These are phyloP conservation scores for Hydrophis major DNA, from an alignment of 2,797 vertebrate species.

Conservation along the genomic window DNA sequence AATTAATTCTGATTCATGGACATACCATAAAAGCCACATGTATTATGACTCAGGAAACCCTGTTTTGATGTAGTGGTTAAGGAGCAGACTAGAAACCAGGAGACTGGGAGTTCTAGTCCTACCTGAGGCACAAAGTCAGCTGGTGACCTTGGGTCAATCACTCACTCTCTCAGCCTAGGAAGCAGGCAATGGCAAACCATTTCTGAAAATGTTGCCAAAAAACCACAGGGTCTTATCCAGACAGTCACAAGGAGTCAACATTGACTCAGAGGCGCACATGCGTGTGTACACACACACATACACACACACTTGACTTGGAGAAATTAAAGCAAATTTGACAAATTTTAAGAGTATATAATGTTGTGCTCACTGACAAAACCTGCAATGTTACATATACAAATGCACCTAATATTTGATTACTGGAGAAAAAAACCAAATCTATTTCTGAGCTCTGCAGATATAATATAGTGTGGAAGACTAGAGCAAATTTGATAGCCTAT, in stretches of 20 bases:
- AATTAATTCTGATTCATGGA: neutral
- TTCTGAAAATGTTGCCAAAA: neutral
- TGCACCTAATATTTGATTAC: neutral
- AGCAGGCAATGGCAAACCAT: neutral
- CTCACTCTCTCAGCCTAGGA: neutral
- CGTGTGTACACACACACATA: rapidly evolving
- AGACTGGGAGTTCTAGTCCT: neutral
- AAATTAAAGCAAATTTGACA: neutral
- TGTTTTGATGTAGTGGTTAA: neutral
- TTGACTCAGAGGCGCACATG: neutral
- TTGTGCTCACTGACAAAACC: neutral
- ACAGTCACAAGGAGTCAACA: neutral
- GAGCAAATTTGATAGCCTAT: neutral
- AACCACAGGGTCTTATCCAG: neutral
- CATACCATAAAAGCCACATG: neutral
- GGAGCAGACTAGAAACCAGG: neutral
- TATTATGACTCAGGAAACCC: neutral
- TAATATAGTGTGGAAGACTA: neutral
- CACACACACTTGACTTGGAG: neutral
- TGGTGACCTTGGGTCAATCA: neutral
- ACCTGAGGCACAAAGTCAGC: neutral
- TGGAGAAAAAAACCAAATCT: neutral
- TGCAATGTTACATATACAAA: neutral
- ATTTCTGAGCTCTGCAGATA: neutral
- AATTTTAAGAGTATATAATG: neutral